phyloP scores from a whole-genome alignment of 2,888 invertebrate genomes.

The Timandra comae region DNA sequence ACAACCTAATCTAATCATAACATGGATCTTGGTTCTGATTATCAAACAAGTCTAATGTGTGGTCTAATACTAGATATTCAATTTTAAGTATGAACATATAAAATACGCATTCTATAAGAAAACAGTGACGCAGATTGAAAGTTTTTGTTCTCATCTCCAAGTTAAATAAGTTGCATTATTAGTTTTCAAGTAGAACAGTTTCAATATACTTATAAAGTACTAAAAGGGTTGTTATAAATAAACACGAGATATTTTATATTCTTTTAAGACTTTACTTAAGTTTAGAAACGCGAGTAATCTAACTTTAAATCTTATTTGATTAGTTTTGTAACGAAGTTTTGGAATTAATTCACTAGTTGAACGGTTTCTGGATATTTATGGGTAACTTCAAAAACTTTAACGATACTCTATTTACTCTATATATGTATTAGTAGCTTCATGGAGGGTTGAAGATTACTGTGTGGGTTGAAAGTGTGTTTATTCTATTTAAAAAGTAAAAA shows the following conservation, averaged over 20 bases:
- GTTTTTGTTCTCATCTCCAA: slow-evolving; percentile 46
- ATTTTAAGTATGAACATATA: too few species aligned
- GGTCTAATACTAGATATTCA: too few species aligned
- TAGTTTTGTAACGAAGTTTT: background rate
- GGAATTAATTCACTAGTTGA: background rate
- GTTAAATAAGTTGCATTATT: slow-evolving; percentile 64
- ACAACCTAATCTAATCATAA: too few species aligned
- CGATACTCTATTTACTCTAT: too few species aligned
- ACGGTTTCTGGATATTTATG: slow-evolving; percentile 1
- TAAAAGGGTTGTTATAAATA: slow-evolving; percentile 14
- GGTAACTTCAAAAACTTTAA: background rate
- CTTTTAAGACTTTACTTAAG: slow-evolving; percentile 9
- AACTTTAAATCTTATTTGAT: slow-evolving; percentile 7
- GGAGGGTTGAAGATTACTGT: too few species aligned
- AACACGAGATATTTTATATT: slow-evolving; percentile 3
- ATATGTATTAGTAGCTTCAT: too few species aligned
- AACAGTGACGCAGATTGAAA: too few species aligned
- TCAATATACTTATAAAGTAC: slow-evolving; percentile 23
- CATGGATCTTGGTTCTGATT: too few species aligned
- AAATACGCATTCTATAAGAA: too few species aligned
- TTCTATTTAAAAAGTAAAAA: too few species aligned
- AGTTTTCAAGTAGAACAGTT: slow-evolving; percentile 64
- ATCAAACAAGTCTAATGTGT: too few species aligned
- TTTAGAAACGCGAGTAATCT: slow-evolving; percentile 6
- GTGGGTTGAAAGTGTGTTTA: too few species aligned